Percentiles rank a stretch among this genome's conserved stretches.
Evolutionary conservation across 2,888 invertebrate species (phyloP).

Genomic region (Rhagonycha fulva): DNA sequence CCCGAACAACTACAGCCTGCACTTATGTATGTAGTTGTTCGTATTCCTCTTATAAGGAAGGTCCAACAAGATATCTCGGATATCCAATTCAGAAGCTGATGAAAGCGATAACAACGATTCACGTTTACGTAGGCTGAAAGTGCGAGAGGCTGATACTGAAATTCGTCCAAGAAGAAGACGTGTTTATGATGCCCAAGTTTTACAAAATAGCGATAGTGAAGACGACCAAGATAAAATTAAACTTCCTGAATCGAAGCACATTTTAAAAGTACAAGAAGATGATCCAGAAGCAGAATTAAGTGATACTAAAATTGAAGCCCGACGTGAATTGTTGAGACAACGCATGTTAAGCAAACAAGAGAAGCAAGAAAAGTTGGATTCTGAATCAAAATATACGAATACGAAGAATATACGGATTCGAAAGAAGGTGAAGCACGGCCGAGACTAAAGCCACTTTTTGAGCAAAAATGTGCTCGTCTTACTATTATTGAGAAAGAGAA

Average conservation of each 20-base stretch:
- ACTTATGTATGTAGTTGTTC: too few relatives aligned
- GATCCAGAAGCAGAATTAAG: conserved; percentile 81
- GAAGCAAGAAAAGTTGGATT: conserved; percentile 71
- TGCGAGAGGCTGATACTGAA: conserved; percentile 58
- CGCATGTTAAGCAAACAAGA: conserved; percentile 72
- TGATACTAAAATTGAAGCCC: conserved; percentile 82
- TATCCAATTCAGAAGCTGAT: conserved; percentile 52
- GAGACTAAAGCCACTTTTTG: conserved; percentile 92
- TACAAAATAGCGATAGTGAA: conserved; percentile 65
- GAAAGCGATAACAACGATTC: conserved; percentile 68
- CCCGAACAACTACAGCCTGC: too few relatives aligned
- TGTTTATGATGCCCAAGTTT: conserved; percentile 70
- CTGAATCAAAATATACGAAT: conserved; percentile 76
- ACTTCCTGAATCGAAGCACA: conserved; percentile 52
- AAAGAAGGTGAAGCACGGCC: conserved; percentile 72
- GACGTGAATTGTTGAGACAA: conserved; percentile 71
- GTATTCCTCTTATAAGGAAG: too few relatives aligned
- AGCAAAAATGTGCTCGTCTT: conserved; percentile 89
- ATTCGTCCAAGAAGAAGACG: conserved; percentile 63
- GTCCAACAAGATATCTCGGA: too few relatives aligned
- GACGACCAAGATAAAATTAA: conserved; percentile 54
- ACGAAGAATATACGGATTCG: conserved; percentile 86
- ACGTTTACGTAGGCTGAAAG: conserved; percentile 72
- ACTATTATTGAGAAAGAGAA: conserved; percentile 95
- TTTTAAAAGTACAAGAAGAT: conserved; percentile 51